phyloP scores from a whole-genome alignment of 1,140 invertebrate genomes.

The Odontomachus brunneus region DNA sequence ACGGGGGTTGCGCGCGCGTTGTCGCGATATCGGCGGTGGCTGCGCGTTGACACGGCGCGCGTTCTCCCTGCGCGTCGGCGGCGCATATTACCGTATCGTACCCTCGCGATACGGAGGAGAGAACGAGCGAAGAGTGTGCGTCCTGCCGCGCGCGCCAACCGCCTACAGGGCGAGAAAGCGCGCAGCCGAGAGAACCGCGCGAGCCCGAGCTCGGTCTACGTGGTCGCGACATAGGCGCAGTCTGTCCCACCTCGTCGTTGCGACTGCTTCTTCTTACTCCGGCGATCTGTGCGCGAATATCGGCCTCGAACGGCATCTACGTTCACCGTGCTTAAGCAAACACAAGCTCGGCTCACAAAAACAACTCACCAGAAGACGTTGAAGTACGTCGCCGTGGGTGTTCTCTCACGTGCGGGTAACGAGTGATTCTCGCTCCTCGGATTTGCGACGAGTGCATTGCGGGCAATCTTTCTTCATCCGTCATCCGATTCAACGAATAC shows the following conservation, averaged over 20 bases:
- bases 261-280: not conserved
- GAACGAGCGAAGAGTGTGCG: conserved; percentile 56
- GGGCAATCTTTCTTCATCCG: not conserved
- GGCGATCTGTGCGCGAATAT: conserved; percentile 27
- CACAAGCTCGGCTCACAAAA: not conserved
- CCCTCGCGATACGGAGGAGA: conserved; percentile 60
- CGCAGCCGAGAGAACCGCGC: conserved; percentile 65
- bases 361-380: no score
- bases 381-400: conserved; percentile 41
- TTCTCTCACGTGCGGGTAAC: conserved; percentile 29
- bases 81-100: conserved; percentile 45
- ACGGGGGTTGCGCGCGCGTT: conserved; percentile 63
- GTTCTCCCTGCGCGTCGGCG: conserved; percentile 63
- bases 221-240: conserved; percentile 64
- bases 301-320: not conserved
- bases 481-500: not conserved
- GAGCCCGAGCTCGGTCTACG: conserved; percentile 64
- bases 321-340: not conserved
- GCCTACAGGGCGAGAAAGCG: conserved; percentile 65
- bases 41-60: conserved; percentile 60
- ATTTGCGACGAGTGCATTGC: not conserved
- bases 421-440: not conserved
- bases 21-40: conserved; percentile 54
- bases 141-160: conserved; percentile 69
- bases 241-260: conserved; percentile 53